These are phyloP conservation scores for Platycnemis pennipes DNA, from an alignment of 2,888 invertebrate genomes.

Conservation along the genomic window DNA sequence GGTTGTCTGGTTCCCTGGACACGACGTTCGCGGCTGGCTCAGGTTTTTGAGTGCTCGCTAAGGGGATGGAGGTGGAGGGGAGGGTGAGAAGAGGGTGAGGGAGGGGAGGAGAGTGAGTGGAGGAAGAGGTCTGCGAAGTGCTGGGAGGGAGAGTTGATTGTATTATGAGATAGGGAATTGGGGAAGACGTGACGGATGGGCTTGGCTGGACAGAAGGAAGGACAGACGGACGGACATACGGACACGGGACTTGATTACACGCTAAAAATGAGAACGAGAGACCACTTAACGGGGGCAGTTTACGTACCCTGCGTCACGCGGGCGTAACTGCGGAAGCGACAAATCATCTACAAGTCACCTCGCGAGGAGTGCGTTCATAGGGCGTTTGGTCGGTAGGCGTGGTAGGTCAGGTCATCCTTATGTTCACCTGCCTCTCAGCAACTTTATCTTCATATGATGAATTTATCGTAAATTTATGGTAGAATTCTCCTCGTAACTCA, in stretches of 20 bases:
- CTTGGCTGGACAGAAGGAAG: neutral
- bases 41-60: neutral
- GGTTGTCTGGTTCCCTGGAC: slow-evolving; percentile 64
- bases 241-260: neutral
- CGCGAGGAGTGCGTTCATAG: too few relatives aligned
- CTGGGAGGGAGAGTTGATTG: too few relatives aligned
- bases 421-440: too few relatives aligned
- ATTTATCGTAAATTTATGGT: too few relatives aligned
- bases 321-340: too few relatives aligned
- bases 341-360: too few relatives aligned
- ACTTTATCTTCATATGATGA: too few relatives aligned
- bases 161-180: neutral
- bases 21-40: neutral
- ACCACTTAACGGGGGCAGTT: neutral
- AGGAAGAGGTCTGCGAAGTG: neutral
- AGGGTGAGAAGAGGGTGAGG: neutral
- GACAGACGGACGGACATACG: neutral
- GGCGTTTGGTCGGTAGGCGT: too few relatives aligned
- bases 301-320: too few relatives aligned
- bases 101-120: neutral
- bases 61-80: neutral
- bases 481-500: too few relatives aligned
- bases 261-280: neutral
- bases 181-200: neutral
- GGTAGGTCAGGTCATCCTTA: too few relatives aligned